phyloP scores from a whole-genome alignment of 2,113 vertebrate genomes.

The Orycteropus afer region DNA sequence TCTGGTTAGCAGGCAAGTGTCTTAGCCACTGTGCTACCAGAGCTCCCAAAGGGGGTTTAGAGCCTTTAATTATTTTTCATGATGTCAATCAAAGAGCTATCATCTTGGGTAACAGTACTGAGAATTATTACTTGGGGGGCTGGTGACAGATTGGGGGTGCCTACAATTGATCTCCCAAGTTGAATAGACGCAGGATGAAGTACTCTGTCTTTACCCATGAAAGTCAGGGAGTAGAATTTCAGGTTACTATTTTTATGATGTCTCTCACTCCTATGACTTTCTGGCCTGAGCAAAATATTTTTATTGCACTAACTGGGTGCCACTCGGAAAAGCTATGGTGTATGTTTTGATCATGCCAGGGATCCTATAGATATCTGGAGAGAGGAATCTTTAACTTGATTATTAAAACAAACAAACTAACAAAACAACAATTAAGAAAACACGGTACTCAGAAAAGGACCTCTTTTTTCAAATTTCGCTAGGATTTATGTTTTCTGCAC shows the following conservation, averaged over 20 bases:
- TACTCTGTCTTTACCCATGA: neutral
- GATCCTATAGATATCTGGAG: neutral
- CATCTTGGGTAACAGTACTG: neutral
- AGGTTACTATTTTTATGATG: neutral
- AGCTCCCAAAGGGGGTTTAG: no score
- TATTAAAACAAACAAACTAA: neutral
- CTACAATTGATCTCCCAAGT: neutral
- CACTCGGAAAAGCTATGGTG: neutral
- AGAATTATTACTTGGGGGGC: neutral
- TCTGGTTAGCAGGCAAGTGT: no score
- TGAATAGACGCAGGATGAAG: neutral
- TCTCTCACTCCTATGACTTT: neutral
- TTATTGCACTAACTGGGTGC: neutral
- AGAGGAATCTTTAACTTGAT: neutral
- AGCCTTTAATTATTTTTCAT: neutral
- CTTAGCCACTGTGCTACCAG: no score
- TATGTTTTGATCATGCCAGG: neutral
- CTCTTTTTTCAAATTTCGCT: neutral
- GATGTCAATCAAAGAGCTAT: neutral
- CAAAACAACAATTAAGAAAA: neutral
- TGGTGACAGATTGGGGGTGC: neutral
- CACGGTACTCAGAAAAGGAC: neutral
- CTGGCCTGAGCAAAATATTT: neutral
- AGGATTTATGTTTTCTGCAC: neutral
- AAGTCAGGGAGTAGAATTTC: neutral